A percentile compares a stretch with the other conserved stretches of the same genome.
phyloP scores from a whole-genome alignment of 2,113 vertebrate genomes.

The Eubucco bourcierii region DNA sequence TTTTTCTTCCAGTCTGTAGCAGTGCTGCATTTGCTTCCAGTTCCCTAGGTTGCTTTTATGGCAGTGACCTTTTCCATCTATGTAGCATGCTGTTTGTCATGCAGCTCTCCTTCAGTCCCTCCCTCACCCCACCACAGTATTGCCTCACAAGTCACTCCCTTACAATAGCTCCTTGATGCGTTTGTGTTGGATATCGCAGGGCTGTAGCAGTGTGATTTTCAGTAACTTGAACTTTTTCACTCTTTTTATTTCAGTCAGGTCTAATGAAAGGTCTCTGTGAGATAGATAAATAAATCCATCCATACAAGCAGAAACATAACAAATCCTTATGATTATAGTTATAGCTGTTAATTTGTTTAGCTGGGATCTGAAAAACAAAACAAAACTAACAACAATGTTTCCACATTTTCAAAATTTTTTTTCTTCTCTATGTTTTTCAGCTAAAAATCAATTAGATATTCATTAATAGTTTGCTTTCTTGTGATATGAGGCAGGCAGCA shows the following conservation, averaged over 20 bases:
- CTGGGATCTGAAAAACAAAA: background rate
- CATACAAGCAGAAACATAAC: background rate
- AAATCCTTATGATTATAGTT: background rate
- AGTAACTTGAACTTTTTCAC: background rate
- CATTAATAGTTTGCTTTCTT: background rate
- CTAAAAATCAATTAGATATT: background rate
- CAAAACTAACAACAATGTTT: too few species aligned
- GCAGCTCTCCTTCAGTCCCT: background rate
- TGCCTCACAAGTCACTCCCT: background rate
- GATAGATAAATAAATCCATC: background rate
- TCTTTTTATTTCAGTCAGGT: background rate
- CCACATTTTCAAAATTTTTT: background rate
- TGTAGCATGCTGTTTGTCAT: conserved; percentile 28
- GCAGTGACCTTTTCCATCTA: conserved; percentile 68
- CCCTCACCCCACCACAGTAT: background rate
- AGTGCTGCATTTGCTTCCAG: conserved; percentile 44
- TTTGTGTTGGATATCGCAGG: conserved; percentile 12
- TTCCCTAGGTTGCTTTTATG: conserved; percentile 71
- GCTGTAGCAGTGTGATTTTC: conserved; percentile 32
- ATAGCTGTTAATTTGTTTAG: background rate
- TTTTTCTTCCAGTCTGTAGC: conserved; percentile 63
- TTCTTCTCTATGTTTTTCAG: background rate
- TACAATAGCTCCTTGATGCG: conserved; percentile 1
- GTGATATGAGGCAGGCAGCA: background rate
- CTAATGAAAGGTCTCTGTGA: conserved; percentile 37